Conservation (phyloP, 2,797 vertebrate species). For the Cirrhinus mrigala region DNA sequence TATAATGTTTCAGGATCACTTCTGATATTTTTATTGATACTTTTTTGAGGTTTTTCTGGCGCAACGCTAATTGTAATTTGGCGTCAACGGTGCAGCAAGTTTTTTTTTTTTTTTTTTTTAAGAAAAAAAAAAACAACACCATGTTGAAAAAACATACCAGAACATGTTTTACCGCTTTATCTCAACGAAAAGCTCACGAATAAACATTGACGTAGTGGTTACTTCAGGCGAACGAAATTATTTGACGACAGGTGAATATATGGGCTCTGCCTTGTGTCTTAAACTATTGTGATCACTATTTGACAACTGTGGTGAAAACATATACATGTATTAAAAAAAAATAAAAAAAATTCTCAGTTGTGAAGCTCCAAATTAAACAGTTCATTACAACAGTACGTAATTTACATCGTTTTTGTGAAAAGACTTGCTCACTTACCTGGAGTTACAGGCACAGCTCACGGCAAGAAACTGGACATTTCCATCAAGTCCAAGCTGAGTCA, state of each 20-base stretch:
- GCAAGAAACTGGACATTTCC: not conserved
- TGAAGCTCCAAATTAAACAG: not conserved
- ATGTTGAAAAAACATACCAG: not conserved
- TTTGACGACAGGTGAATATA: not conserved
- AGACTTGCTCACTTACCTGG: slow-evolving; percentile 12
- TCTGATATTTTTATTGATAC: not conserved
- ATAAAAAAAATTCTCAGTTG: not conserved
- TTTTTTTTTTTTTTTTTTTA: too few relatives aligned
- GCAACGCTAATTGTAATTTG: not conserved
- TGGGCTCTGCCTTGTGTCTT: not conserved
- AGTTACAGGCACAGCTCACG: not conserved
- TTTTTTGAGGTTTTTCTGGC: not conserved
- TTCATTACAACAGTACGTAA: not conserved
- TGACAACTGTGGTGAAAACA: not conserved
- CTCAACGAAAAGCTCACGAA: too few relatives aligned
- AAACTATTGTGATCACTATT: not conserved
- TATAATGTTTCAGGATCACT: not conserved
- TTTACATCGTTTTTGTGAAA: not conserved
- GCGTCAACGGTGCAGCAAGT: not conserved
- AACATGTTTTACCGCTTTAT: not conserved
- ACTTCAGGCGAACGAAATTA: not conserved
- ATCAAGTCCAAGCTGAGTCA: slow-evolving; percentile 2
- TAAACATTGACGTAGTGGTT: not conserved
- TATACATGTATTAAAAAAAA: too few relatives aligned
- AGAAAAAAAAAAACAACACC: not conserved